Evolutionary conservation across 1,140 invertebrate genomes (phyloP).

Genomic region (Aphelinus atriplicis): DNA sequence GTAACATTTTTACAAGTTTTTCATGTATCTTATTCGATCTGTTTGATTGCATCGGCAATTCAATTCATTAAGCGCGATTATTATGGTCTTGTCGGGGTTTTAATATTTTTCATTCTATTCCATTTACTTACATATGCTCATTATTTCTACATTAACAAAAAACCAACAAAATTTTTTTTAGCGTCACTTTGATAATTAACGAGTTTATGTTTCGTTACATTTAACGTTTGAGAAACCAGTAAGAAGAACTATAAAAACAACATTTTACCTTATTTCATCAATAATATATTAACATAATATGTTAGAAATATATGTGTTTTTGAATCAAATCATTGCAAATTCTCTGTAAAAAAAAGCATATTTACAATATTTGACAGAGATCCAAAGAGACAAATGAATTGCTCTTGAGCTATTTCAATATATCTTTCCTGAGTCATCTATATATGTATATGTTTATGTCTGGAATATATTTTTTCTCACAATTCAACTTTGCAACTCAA

Average conservation of each 20-base stretch:
- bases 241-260: too few relatives aligned
- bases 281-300: too few relatives aligned
- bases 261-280: too few relatives aligned
- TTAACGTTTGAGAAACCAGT: too few relatives aligned
- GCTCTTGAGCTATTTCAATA: background rate
- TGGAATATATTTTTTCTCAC: background rate
- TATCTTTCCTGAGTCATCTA: background rate
- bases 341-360: background rate
- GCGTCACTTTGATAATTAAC: too few relatives aligned
- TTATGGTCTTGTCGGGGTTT: slow-evolving; percentile 14
- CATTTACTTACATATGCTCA: slow-evolving; percentile 16
- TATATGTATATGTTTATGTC: too few relatives aligned
- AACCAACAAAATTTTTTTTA: too few relatives aligned
- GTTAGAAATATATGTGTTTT: too few relatives aligned
- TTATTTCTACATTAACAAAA: background rate
- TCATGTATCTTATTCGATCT: slow-evolving; percentile 43
- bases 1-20: slow-evolving; percentile 42
- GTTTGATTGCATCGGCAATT: slow-evolving; percentile 63
- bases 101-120: background rate
- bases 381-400: background rate
- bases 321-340: too few relatives aligned
- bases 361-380: slow-evolving; percentile 26
- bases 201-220: too few relatives aligned
- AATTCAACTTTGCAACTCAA: background rate
- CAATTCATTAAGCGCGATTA: slow-evolving; percentile 47